phyloP scores from a whole-genome alignment of 1,140 invertebrate genomes.

The Anoplolepis gracilipes region DNA sequence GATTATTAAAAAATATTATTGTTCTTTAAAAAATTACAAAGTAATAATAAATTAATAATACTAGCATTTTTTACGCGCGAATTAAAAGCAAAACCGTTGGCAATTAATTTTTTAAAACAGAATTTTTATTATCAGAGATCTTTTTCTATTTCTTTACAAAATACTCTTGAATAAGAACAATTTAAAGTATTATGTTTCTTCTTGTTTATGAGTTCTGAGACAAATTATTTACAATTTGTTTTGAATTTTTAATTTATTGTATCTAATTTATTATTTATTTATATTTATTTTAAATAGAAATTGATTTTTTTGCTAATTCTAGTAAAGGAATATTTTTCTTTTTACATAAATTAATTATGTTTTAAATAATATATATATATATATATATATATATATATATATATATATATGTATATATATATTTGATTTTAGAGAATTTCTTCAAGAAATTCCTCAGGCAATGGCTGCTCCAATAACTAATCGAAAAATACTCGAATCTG shows the following conservation, averaged over 20 bases:
- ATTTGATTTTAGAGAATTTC: conserved; percentile 71
- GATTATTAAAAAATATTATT: background rate
- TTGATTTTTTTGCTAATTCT: background rate
- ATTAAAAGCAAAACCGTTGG: background rate
- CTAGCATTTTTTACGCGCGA: background rate
- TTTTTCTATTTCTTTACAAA: background rate
- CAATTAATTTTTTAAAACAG: background rate
- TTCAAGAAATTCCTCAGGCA: conserved; percentile 66
- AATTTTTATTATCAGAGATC: background rate
- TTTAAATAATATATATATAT: background rate
- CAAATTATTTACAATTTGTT: conserved; percentile 15
- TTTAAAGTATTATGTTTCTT: conserved; percentile 6
- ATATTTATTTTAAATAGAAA: conserved; percentile 6
- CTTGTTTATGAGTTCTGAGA: background rate
- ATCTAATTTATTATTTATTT: conserved; percentile 1
- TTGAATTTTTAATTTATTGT: background rate
- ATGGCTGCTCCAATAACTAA: conserved; percentile 72
- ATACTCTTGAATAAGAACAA: background rate
- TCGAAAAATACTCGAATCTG: conserved; percentile 48
- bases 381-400: no score
- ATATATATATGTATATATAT: no score
- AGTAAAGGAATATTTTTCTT: conserved; percentile 28
- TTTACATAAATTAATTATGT: conserved; percentile 16
- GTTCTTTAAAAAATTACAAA: no score
- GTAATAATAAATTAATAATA: no score